Evolutionary conservation across 2,888 invertebrate genomes (phyloP).

Genomic region (Electrophaes corylata): DNA sequence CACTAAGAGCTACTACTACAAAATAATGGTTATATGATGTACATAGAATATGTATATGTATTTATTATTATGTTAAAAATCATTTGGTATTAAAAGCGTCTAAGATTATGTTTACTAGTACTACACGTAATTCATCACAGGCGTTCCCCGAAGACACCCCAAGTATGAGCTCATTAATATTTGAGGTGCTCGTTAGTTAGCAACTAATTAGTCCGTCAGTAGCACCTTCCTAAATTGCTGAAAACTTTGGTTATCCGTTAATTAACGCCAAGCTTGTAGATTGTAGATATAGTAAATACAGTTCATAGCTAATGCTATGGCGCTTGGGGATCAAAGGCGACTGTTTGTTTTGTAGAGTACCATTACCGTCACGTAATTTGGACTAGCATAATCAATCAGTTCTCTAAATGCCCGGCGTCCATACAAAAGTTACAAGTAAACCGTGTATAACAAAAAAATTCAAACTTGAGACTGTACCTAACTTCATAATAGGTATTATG

Average conservation of each 20-base stretch:
- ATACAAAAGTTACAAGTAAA: no score
- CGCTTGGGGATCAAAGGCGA: neutral
- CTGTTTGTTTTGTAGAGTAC: neutral
- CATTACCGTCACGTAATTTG: no score
- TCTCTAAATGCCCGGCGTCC: no score
- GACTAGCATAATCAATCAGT: no score
- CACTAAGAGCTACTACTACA: no score
- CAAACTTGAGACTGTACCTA: no score
- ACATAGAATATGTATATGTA: neutral
- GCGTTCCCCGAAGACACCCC: slow-evolving; percentile 24
- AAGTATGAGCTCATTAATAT: slow-evolving; percentile 47
- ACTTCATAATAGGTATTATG: no score
- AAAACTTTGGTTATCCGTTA: slow-evolving; percentile 42
- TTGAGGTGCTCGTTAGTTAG: slow-evolving; percentile 47
- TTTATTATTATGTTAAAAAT: neutral
- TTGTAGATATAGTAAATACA: neutral
- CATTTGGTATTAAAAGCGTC: neutral
- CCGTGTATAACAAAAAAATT: no score
- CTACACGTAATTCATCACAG: slow-evolving; percentile 22
- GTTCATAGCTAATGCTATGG: neutral
- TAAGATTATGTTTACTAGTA: neutral
- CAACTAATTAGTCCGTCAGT: slow-evolving; percentile 48
- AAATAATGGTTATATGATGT: no score
- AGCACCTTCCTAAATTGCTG: slow-evolving; percentile 46
- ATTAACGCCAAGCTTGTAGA: slow-evolving; percentile 26